Conservation (phyloP, 2,113 vertebrate species). For the Odocoileus virginianus region DNA sequence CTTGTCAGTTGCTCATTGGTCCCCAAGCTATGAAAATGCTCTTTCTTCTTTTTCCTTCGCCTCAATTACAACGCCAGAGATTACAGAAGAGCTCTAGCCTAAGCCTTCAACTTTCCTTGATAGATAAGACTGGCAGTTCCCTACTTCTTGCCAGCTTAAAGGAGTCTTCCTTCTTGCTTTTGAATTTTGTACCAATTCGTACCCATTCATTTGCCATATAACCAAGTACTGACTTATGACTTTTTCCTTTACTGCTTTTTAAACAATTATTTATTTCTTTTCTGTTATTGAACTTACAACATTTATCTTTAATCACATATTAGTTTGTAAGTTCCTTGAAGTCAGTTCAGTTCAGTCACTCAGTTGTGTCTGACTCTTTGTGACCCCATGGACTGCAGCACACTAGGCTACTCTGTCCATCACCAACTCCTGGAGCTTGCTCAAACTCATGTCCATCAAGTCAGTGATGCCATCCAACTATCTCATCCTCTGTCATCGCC, state of each 20-base stretch:
- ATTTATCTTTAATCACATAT: background rate
- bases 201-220: background rate
- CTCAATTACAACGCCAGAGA: background rate
- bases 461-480: background rate
- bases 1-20: background rate
- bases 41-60: background rate
- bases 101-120: slow-evolving; percentile 15
- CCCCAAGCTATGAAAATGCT: background rate
- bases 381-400: background rate
- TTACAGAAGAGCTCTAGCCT: background rate
- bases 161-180: slow-evolving; percentile 10
- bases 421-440: background rate
- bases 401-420: background rate
- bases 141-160: background rate
- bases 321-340: slow-evolving; percentile 1
- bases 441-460: background rate
- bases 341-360: background rate
- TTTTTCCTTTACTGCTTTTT: background rate
- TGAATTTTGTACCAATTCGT: background rate
- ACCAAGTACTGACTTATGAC: background rate
- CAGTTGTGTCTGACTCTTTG: background rate
- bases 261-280: background rate
- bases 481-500: background rate
- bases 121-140: background rate
- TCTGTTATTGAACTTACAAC: background rate